Conservation (phyloP, 2,888 invertebrate species). For the Stegophylla sp. region DNA sequence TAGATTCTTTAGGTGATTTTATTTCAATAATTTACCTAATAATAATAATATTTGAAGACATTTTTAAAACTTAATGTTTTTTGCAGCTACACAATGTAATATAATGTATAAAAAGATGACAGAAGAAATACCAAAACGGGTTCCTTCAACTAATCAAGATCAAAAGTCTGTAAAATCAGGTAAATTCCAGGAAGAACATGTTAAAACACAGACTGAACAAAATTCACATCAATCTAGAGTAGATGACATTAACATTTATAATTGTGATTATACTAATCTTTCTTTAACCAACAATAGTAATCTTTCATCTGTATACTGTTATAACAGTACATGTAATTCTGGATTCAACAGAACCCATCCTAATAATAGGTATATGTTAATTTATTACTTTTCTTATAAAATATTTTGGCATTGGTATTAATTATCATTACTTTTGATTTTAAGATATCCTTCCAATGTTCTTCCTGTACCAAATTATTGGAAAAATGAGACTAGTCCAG, state of each 20-base stretch:
- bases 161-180: conserved; percentile 14
- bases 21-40: background rate
- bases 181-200: conserved; percentile 33
- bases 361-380: conserved; percentile 37
- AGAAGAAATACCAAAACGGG: conserved; percentile 67
- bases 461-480: conserved; percentile 46
- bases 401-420: background rate
- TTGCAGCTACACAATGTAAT: conserved; percentile 76
- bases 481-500: conserved; percentile 38
- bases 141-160: conserved; percentile 27
- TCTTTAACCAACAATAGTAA: conserved; percentile 25
- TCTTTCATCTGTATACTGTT: conserved; percentile 38
- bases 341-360: conserved; percentile 34
- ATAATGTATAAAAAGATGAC: conserved; percentile 79
- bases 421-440: conserved; percentile 8
- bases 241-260: conserved; percentile 37
- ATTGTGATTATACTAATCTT: conserved; percentile 26
- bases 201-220: conserved; percentile 18
- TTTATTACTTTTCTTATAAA: conserved; percentile 1
- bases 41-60: background rate
- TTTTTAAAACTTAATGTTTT: conserved; percentile 23
- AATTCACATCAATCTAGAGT: conserved; percentile 10
- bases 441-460: conserved; percentile 38
- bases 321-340: conserved; percentile 37
- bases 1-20: conserved; percentile 81